phyloP scores from a whole-genome alignment of 1,140 invertebrate genomes.

The Lepidurus arcticus region DNA sequence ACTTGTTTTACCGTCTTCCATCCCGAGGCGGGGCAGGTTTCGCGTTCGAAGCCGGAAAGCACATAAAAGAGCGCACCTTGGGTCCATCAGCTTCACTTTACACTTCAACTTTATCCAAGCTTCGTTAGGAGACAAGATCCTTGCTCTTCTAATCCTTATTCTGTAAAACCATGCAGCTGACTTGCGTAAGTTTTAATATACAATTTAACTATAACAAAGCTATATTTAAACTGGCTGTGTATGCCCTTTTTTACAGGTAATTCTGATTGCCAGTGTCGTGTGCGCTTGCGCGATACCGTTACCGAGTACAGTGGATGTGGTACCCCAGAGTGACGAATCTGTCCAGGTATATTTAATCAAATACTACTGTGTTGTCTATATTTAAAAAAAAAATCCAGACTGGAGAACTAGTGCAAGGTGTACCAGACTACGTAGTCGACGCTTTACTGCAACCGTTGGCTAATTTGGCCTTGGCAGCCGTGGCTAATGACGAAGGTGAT shows the following conservation, averaged over 20 bases:
- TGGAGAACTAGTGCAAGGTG: background rate
- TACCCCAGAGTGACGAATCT: background rate
- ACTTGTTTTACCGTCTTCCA: background rate
- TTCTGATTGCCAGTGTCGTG: slow-evolving; percentile 3
- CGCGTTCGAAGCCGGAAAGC: background rate
- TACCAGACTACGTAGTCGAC: background rate
- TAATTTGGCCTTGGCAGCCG: slow-evolving; percentile 14
- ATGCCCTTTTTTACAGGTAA: background rate
- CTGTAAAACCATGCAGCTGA: background rate
- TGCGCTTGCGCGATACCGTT: background rate
- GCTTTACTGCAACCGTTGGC: background rate
- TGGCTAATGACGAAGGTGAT: slow-evolving; percentile 8
- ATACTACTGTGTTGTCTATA: background rate
- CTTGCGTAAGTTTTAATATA: background rate
- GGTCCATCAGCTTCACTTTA: background rate
- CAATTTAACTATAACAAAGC: background rate
- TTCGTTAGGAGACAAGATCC: background rate
- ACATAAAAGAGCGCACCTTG: slow-evolving; percentile 15
- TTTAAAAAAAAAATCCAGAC: too few species aligned
- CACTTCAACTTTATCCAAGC: background rate
- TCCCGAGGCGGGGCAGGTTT: slow-evolving; percentile 11
- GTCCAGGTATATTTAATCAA: background rate
- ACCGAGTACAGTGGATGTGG: background rate
- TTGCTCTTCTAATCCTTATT: background rate
- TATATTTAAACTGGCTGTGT: background rate